Evolutionary conservation across 2,113 vertebrate genomes (phyloP).

Genomic region (Ophthalmolycus amberensis): DNA sequence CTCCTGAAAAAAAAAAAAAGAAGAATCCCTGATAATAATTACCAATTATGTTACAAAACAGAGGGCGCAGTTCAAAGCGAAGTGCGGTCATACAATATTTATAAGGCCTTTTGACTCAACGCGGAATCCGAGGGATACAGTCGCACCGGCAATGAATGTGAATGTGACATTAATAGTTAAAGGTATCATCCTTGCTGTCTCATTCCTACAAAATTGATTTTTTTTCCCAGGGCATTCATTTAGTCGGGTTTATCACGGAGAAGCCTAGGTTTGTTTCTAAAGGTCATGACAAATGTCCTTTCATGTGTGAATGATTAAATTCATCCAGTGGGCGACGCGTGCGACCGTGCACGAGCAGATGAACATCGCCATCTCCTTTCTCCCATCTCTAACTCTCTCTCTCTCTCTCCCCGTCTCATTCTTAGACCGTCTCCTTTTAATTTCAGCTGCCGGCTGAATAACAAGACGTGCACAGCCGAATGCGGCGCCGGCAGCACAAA

Average conservation of each 20-base stretch:
- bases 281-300: constrained; percentile 82
- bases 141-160: constrained; percentile 47
- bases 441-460: constrained; percentile 51
- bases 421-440: constrained; percentile 60
- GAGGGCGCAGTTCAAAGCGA: constrained; percentile 58
- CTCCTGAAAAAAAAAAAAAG: constrained; percentile 11
- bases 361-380: constrained; percentile 26
- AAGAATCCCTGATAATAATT: constrained; percentile 48
- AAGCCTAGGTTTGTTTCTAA: constrained; percentile 74
- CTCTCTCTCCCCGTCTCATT: constrained; percentile 6
- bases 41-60: constrained; percentile 68
- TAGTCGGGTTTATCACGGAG: constrained; percentile 69
- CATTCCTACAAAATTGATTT: constrained; percentile 72
- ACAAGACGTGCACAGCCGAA: constrained; percentile 31
- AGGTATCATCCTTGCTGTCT: constrained; percentile 62
- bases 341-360: constrained; percentile 30
- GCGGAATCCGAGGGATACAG: constrained; percentile 11
- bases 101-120: constrained; percentile 49
- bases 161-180: constrained; percentile 69
- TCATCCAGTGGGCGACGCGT: constrained; percentile 61
- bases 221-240: constrained; percentile 65
- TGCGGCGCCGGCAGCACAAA: constrained; percentile 20
- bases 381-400: neutral
- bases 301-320: constrained; percentile 80
- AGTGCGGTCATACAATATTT: constrained; percentile 68